A percentile compares a stretch with the other conserved stretches of the same genome.
These are phyloP conservation scores for Piaya cayana DNA, from an alignment of 2,113 vertebrate genomes.

Conservation along the genomic window DNA sequence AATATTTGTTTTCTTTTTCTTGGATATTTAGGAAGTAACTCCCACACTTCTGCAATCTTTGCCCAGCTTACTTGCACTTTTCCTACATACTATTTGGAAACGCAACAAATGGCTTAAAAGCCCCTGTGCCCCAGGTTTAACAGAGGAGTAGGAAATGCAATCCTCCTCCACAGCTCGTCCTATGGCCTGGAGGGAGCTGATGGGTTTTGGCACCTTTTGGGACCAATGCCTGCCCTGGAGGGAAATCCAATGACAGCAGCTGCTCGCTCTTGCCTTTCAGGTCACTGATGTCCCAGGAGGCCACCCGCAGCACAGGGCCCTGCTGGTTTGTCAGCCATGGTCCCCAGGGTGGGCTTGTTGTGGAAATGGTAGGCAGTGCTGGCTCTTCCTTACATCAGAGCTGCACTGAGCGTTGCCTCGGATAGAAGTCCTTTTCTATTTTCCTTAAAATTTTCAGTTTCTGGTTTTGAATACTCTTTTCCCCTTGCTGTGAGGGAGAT, in stretches of 20 bases:
- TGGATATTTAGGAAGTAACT: neutral
- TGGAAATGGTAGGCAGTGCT: neutral
- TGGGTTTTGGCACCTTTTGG: neutral
- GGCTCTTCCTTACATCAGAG: neutral
- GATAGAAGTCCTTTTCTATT: neutral
- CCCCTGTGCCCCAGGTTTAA: accelerated
- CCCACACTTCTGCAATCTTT: neutral
- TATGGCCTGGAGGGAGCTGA: neutral
- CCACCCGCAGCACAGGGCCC: accelerated
- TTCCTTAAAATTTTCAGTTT: neutral
- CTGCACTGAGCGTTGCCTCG: accelerated
- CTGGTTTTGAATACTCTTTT: neutral
- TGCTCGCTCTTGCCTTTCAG: accelerated
- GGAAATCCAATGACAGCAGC: neutral
- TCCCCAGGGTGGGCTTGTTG: neutral
- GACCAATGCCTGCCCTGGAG: neutral
- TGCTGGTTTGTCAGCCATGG: neutral
- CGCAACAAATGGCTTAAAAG: neutral
- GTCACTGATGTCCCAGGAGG: neutral
- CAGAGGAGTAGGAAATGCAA: neutral
- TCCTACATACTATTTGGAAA: neutral
- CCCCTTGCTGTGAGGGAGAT: too few relatives aligned
- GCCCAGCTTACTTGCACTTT: neutral
- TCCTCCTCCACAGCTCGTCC: neutral
- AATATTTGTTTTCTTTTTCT: neutral